phyloP scores from a whole-genome alignment of 92 coral and sea anemone species.

The Porites divaricata region DNA sequence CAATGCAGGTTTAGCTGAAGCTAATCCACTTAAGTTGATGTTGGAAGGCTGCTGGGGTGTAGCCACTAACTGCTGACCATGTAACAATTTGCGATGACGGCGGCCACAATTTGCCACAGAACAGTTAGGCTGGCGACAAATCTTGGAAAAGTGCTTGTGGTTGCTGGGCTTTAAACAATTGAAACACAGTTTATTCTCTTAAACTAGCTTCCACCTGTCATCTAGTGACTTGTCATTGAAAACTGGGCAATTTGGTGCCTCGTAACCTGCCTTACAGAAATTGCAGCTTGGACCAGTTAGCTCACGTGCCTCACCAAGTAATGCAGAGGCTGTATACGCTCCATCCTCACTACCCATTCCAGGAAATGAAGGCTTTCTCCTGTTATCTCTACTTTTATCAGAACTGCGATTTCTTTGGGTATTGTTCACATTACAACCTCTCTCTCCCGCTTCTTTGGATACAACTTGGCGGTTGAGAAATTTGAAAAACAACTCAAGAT shows the following conservation, averaged over 20 bases:
- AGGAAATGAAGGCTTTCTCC: too few species aligned
- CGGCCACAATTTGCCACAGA: conserved; percentile 36
- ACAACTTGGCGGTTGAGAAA: conserved; percentile 48
- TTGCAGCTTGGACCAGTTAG: conserved; percentile 19
- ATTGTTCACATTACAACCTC: conserved; percentile 22
- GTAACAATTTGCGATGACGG: conserved; percentile 51
- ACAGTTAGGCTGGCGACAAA: conserved; percentile 48
- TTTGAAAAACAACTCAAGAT: conserved; percentile 50
- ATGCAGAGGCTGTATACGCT: too few species aligned
- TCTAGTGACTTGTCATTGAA: conserved; percentile 26
- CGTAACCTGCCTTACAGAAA: conserved; percentile 33
- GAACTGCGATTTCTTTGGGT: conserved; percentile 12
- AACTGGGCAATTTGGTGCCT: conserved; percentile 25
- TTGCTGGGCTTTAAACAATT: conserved; percentile 36
- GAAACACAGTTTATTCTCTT: conserved; percentile 24
- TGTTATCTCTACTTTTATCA: too few species aligned
- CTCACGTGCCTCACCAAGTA: conserved; percentile 29
- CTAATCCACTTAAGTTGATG: conserved; percentile 14
- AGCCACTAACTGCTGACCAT: not conserved
- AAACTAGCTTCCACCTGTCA: conserved; percentile 35
- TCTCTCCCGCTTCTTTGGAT: conserved; percentile 51
- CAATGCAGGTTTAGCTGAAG: conserved; percentile 17
- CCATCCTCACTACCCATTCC: too few species aligned
- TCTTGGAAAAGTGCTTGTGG: conserved; percentile 28
- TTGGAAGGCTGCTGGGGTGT: not conserved